Evolutionary conservation across 35 echinoderm and acorn worm genomes (phyloP).

Genomic region (Patiria miniata): DNA sequence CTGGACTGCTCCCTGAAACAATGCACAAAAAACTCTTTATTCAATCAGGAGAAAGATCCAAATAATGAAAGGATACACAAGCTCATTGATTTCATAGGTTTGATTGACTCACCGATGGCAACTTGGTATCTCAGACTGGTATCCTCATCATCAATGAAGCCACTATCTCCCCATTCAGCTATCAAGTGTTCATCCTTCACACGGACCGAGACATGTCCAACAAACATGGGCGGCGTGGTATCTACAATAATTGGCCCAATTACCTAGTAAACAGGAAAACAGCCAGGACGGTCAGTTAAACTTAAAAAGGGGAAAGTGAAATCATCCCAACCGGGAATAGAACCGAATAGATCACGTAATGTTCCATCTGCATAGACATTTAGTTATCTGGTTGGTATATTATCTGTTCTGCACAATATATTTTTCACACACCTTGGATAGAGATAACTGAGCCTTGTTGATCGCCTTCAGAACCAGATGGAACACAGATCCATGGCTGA

Average conservation of each 20-base stretch:
- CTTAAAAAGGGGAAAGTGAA: too few relatives aligned
- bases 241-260: conserved; percentile 61
- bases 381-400: too few relatives aligned
- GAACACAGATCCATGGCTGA: conserved; percentile 34
- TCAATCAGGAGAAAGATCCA: too few relatives aligned
- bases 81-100: background rate
- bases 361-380: too few relatives aligned
- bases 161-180: conserved; percentile 27
- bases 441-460: conserved; percentile 48
- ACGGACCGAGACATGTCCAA: background rate
- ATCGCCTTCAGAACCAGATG: conserved; percentile 33
- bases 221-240: conserved; percentile 40
- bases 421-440: conserved; percentile 29
- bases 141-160: conserved; percentile 46
- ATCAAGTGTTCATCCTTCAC: conserved; percentile 22
- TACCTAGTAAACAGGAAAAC: conserved; percentile 4
- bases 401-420: too few relatives aligned
- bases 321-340: too few relatives aligned
- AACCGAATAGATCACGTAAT: too few relatives aligned
- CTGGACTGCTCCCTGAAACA: background rate
- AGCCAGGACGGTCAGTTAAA: background rate
- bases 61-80: too few relatives aligned
- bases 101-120: conserved; percentile 24
- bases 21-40: too few relatives aligned
- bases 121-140: conserved; percentile 21